Evolutionary conservation across 1,140 invertebrate species (phyloP).

Genomic region (Drosophila varians): DNA sequence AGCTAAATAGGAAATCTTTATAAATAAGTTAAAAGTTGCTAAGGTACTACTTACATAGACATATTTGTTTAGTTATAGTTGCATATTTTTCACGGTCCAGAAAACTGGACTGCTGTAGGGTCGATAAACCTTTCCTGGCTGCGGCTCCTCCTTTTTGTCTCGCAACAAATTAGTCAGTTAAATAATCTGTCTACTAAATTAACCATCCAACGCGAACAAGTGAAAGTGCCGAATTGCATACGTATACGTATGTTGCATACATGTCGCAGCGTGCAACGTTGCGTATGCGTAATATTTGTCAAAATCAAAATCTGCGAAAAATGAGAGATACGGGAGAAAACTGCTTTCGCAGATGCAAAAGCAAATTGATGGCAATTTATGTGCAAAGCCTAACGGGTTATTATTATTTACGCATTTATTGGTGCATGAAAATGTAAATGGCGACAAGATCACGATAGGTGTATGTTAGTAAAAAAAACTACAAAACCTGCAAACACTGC

Average conservation of each 20-base stretch:
- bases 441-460: slow-evolving; percentile 57
- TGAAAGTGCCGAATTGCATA: slow-evolving; percentile 60
- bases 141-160: not conserved
- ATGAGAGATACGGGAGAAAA: slow-evolving; percentile 51
- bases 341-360: slow-evolving; percentile 4
- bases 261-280: slow-evolving; percentile 41
- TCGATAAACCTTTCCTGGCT: slow-evolving; percentile 21
- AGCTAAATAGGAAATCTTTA: not conserved
- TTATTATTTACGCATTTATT: slow-evolving; percentile 70
- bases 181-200: slow-evolving; percentile 70
- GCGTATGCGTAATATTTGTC: slow-evolving; percentile 77
- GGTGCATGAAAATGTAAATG: slow-evolving; percentile 66
- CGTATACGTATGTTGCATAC: too few relatives aligned
- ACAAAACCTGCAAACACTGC: not conserved
- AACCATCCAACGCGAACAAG: slow-evolving; percentile 36
- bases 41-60: too few relatives aligned
- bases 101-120: slow-evolving; percentile 5
- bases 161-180: slow-evolving; percentile 50
- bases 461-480: not conserved
- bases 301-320: slow-evolving; percentile 33
- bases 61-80: too few relatives aligned
- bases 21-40: not conserved
- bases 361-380: slow-evolving; percentile 45
- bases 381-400: slow-evolving; percentile 46
- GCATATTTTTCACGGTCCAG: too few relatives aligned